Evolutionary conservation across 2,113 vertebrate species (phyloP).

Genomic region (Lutjanus erythropterus): DNA sequence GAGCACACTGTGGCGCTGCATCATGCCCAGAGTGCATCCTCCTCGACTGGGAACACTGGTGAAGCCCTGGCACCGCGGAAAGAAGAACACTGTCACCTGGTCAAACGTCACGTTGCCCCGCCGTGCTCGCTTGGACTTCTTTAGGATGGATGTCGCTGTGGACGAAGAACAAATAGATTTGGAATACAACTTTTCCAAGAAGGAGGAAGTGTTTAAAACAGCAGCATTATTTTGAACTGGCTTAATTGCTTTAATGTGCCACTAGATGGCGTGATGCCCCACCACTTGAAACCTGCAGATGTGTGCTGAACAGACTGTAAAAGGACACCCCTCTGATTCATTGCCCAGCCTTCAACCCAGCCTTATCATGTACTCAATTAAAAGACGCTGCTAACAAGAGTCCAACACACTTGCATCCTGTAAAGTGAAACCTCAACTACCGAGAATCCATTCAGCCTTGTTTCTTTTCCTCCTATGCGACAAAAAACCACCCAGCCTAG

Average conservation of each 20-base stretch:
- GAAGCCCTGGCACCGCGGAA: conserved; percentile 97
- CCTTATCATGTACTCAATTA: conserved; percentile 73
- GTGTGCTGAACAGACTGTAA: conserved; percentile 56
- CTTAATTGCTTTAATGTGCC: conserved; percentile 19
- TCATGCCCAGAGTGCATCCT: conserved; percentile 97
- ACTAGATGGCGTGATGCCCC: conserved; percentile 66
- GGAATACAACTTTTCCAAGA: neutral
- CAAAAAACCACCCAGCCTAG: conserved; percentile 62
- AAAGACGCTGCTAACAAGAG: conserved; percentile 63
- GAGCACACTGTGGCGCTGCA: conserved; percentile 87
- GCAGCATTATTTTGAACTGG: neutral
- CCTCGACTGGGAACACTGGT: conserved; percentile 96
- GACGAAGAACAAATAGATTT: conserved; percentile 27
- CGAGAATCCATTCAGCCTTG: conserved; percentile 36
- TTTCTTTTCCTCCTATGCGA: conserved; percentile 40
- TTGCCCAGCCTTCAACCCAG: conserved; percentile 46
- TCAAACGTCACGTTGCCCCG: conserved; percentile 91
- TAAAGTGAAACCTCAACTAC: conserved; percentile 68
- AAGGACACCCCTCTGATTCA: conserved; percentile 72
- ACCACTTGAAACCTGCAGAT: neutral
- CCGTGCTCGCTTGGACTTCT: conserved; percentile 88
- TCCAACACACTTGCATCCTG: conserved; percentile 67
- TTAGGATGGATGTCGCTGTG: conserved; percentile 93
- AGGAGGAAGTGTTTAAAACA: neutral
- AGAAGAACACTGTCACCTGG: conserved; percentile 96